Evolutionary conservation across 2,113 vertebrate species (phyloP).

Genomic region (Pseudorhombus dupliciocellatus): DNA sequence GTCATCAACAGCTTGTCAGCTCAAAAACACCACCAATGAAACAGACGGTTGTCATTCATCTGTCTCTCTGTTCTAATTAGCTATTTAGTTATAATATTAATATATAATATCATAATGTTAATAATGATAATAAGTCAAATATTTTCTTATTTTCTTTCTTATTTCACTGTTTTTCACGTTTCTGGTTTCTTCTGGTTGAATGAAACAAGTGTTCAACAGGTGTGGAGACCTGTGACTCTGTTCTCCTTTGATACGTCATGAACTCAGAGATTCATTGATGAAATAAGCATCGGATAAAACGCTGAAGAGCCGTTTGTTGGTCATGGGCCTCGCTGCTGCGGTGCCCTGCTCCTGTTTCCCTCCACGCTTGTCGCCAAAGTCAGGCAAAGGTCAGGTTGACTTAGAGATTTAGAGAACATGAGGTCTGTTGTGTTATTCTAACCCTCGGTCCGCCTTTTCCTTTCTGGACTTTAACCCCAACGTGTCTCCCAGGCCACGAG

Average conservation of each 20-base stretch:
- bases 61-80: too few species aligned
- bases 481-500: conserved; percentile 42
- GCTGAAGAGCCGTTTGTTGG: not conserved
- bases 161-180: not conserved
- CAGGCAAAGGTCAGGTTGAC: conserved; percentile 67
- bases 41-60: too few species aligned
- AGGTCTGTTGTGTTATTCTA: conserved; percentile 66
- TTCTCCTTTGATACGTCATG: not conserved
- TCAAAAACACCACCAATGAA: too few species aligned
- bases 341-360: not conserved
- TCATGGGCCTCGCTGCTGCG: not conserved
- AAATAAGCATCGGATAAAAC: not conserved
- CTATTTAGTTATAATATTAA: too few species aligned
- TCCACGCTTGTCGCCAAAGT: conserved; percentile 52
- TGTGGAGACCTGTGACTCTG: too few species aligned
- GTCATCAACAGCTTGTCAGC: too few species aligned
- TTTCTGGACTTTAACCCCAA: conserved; percentile 35
- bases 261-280: not conserved
- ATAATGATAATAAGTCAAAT: not conserved
- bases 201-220: too few species aligned
- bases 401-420: conserved; percentile 61
- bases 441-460: conserved; percentile 45
- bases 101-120: too few species aligned
- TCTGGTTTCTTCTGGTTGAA: not conserved
- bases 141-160: not conserved